Evolutionary conservation across 2,888 invertebrate genomes (phyloP), one percentile per base, ranked within the genome.

Genomic region (Eulithis testata): DNA sequence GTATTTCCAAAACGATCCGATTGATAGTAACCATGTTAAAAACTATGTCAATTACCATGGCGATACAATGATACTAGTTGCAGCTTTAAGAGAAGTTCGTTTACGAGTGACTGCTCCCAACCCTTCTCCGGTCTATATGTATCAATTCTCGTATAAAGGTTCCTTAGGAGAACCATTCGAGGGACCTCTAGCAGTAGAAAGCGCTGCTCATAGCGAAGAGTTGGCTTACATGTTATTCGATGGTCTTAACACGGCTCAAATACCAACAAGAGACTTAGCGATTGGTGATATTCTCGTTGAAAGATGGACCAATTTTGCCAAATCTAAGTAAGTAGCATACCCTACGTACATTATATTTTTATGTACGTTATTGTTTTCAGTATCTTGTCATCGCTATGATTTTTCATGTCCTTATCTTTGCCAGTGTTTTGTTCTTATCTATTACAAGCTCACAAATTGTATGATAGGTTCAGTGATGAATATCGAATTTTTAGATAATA

Each of bases 231-330:
- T 91, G 66, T 89, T 92, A 59, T 70, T 83, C 47, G 75, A 79
- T 11, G 47, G 73, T 4, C 70, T 84, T 45, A 74, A 79, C 11
- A 47, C 74, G 4, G 62, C 63, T 4, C 60, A 66, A 14, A 67
- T 73, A 45, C 55, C 76, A 31, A 59, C 60, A 4, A 75, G 71
- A 61, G 91, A 92, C 69, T 70, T 82, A 11, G 70, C 72, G 2
- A 74, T 92, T 47, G 80, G 80, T 44, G 81, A 90, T 8, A 81
- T 89, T 62, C 73, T 92, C 4, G 75, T 89, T 14, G 89, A 91
- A 65, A 81, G 92, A 11, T 92, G 91, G 91, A 88, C 89, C 0
- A 90, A 87, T 65, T 92, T 92, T 73, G 91, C 88, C 31, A 90
- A 85, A 77, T 79, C 75, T 59, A 87, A 89, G 92, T 92, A 75